Base-by-base conservation (phyloP, 2,797 vertebrate species). In the Apogon talboti region DNA sequence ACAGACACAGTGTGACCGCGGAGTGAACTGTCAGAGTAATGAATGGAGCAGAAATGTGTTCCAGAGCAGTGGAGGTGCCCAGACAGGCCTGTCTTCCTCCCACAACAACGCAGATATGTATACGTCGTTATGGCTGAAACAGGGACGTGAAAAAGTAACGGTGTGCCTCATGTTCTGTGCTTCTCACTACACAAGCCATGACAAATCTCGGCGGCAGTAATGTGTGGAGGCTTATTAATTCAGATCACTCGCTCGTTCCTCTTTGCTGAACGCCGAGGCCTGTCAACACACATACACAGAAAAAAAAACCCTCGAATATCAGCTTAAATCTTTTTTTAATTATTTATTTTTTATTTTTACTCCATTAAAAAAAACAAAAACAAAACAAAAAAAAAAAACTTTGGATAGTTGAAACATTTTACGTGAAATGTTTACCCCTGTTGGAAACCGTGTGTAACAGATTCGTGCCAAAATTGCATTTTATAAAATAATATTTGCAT, bases 11-110 rank as follows among this genome's bases (percentile, higher is more conserved):
- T 18, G 35, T 84, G 86, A 81, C 86, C 90, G 82, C 76, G 76
- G 46, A 84, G 77, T 92, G 90, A 92, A 90, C 89, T 81, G 85
- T 83, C 78, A 86, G 82, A 59, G 74, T 86, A 89, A 90, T 90
- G 88, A 85, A 86, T 86, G 83, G 63, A 82, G 85, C 76, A 91
- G 79, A 89, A 87, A 89, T 85, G 83, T 83, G 88, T 82, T 85
- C 78, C 88, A 87, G 85, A 87, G 82, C 71, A 46, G 74, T 55
- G 83, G 86, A 91, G 85, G 86, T 89, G 90, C 79, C 87, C 79
- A 74, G 76, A 80, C 91, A 89, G 85, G 89, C 85, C 90, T 80
- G 81, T 79, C 87, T 81, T 83, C 83, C 80, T 86, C 74, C 79
- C 73, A 78, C 80, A 74, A 78, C 82, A 75, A 81, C 73, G 64